These are phyloP conservation scores for Pseudanteris insignis DNA, from an alignment of 2,888 invertebrate genomes.

Conservation along the genomic window DNA sequence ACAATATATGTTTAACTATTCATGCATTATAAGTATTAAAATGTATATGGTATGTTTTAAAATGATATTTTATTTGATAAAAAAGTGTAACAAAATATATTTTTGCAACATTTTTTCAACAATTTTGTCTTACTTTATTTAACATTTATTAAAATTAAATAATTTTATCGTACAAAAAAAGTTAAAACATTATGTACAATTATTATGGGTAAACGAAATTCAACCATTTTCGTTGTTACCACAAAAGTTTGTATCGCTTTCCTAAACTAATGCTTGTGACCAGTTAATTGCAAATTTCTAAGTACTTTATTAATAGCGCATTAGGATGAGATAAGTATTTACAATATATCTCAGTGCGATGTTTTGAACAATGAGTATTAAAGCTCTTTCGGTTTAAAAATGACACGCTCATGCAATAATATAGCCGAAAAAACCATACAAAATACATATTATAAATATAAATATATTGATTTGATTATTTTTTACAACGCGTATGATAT, in stretches of 20 bases:
- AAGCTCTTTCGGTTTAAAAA: constrained; percentile 12
- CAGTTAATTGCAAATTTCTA: constrained; percentile 33
- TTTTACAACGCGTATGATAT: constrained; percentile 11
- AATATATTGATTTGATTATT: constrained; percentile 13
- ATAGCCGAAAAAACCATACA: constrained; percentile 25
- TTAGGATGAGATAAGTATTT: constrained; percentile 27
- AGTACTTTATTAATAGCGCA: constrained; percentile 35
- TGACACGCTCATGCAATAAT: neutral
- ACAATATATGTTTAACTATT: no score
- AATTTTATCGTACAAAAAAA: constrained; percentile 5
- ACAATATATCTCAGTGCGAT: constrained; percentile 31
- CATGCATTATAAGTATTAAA: no score
- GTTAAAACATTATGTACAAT: constrained; percentile 15
- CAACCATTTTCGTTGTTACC: constrained; percentile 10
- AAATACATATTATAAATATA: constrained; percentile 23
- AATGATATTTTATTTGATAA: no score
- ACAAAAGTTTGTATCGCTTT: constrained; percentile 20
- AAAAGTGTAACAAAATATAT: no score
- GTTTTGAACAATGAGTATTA: constrained; percentile 32
- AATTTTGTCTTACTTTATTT: no score
- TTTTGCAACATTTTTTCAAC: no score
- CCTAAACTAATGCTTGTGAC: constrained; percentile 25
- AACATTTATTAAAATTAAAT: constrained; percentile 6
- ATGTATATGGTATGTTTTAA: no score
- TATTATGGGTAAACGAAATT: constrained; percentile 1